Evolutionary conservation across 2,113 vertebrate genomes (phyloP), one percentile per base, ranked within the genome.

Genomic region (Taurulus bubalis): DNA sequence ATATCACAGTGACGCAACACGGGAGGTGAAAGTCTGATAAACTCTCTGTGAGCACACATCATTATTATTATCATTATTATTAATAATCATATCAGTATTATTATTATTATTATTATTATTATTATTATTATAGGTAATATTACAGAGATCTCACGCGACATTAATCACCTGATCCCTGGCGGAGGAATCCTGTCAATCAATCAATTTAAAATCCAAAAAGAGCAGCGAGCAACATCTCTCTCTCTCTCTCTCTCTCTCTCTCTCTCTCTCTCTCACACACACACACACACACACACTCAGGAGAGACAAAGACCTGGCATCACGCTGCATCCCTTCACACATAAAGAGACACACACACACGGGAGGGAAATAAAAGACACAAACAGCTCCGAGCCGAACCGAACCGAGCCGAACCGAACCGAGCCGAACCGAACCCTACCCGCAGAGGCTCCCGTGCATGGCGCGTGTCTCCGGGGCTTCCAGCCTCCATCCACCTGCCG

Each of bases 401-500:
- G 40, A 42, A 42, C 42, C 12, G 42, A 47, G 15, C 49, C 47
- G 45, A 49, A 5, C 47, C 47, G 47, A 49, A 7, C 47, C 16
- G 47, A 22, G 30, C 20, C 34, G 32, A 71, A 36, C 83, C 66
- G 85, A 84, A n/a, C 2, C 84, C 51, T 71, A 91, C 84, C 90
- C 49, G 86, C 82, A 53, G 80, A 72, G 60, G 56, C 8, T 74
- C 75, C 85, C 75, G 60, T 2, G 47, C 91, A 89, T 89, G 79
- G 79, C 76, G 18, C 84, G 69, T 9, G 72, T 74, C 79, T 85
- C 79, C 83, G 79, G 79, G 76, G 83, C 88, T 88, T n/a, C 69
- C 85, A 78, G 85, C 82, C 75, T 89, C 90, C 87, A 87, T 88
- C 88, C 87, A 85, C 89, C 88, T 72, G 91, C 91, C 73, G 77